Base-by-base conservation (phyloP, 2,888 invertebrate genomes). In the Linnaemya vulpina region DNA sequence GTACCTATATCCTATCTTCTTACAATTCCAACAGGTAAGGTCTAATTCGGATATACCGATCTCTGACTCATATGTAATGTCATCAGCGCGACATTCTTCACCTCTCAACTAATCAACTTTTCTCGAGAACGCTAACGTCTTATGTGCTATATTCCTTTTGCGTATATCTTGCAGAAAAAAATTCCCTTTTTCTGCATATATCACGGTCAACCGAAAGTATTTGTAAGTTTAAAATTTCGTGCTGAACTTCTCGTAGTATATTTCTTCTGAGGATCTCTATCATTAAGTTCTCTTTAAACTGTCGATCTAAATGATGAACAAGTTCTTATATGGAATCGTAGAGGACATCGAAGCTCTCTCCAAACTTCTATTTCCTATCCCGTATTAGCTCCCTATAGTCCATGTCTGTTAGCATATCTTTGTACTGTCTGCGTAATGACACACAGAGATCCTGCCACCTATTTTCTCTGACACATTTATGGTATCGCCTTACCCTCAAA, bases 401-500 rank as follows among this genome's bases (percentile, higher is more conserved):
- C 40, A 79, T 62, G 35, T 79, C 71, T 3, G 71, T 65, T 8
- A 71, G 25, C 0, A 71, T 65, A 2, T 79, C 73, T 7, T 49
- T 35, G 11, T 63, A 84, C 38, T 84, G 73, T 79, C 73, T 7
- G 38, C 22, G 11, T 63, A 84, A 25, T 84, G 73, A 2, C 58
- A 11, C 63, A 43, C 77, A 77, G 7, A 78, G 70, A 9, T 75
- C 74, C 2, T 46, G 25, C 84, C 81, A 84, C 10, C 40, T 58
- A 13, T 82, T 53, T 9, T 17, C n/a, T 4, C 43, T 15, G 1
- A 81, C 62, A 1, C 81, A 53, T 5, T 74, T 73, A 43, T 81
- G 81, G 20, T 77, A 81, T 7, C 68, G 58, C 84, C 20, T 63
- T 78, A 15, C 63, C 78, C 9, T 83, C 77, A 30, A 74, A 83